Evolutionary conservation across 2,797 vertebrate species (phyloP), one percentile per base, ranked within the genome.

Genomic region (Sebastes wilsoni): DNA sequence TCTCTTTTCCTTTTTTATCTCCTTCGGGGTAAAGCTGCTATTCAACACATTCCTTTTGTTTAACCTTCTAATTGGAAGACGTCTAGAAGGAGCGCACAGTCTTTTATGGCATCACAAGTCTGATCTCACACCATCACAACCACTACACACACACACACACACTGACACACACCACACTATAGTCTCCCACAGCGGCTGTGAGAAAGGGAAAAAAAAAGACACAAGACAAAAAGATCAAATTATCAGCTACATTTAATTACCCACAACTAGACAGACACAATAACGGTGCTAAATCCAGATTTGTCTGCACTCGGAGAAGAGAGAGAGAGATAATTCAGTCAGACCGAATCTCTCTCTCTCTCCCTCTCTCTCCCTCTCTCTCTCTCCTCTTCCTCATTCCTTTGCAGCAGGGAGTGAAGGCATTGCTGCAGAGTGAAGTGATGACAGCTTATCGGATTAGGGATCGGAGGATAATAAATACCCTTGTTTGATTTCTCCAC

Each of bases 361-460:
- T 60, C 32, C 49, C 66, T 59, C 52, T 52, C 69, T 59, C 55
- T 72, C 61, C 64, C 61, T 12, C 69, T 59, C 56, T 56, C 46
- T 59, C 67, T 60, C 54, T 54, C 49, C 2, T 55, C 62, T 68
- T 70, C 30, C 58, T 61, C 58, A 72, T 32, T 72, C 59, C 38
- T 72, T 32, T 72, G 59, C 58, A 49, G 58, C 58, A 32, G 69
- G 8, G 6, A 28, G 55, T 32, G 72, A 86, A 88, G 81, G 62
- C 87, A 87, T 87, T 54, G 81, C 87, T 86, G 87, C 82, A 79
- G 87, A 94, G 91, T 92, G 92, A 93, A 95, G 93, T 93, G 94
- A 93, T 93, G 91, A 89, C 91, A 92, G 93, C 72, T 95, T 95
- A 95, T 95, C 89, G 87, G 94, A 95, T 96, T 94, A 95, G 84